phyloP scores from a whole-genome alignment of 2,113 vertebrate genomes.

The Psittacula cyanocephala region DNA sequence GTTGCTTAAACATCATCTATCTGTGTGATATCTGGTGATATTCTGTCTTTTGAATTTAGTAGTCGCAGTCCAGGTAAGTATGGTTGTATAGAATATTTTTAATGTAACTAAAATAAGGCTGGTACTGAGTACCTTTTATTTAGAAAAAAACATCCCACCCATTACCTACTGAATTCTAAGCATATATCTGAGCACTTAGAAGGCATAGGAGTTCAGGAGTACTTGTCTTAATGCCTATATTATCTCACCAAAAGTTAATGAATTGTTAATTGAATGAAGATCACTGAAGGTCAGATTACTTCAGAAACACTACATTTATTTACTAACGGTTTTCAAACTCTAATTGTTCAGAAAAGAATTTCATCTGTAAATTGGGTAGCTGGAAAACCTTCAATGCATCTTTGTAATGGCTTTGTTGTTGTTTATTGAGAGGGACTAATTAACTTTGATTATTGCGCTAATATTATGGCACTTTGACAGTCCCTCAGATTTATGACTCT shows the following conservation, averaged over 20 bases:
- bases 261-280: slow-evolving; percentile 11
- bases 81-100: neutral
- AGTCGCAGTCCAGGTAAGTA: neutral
- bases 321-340: slow-evolving; percentile 38
- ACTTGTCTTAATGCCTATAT: neutral
- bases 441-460: slow-evolving; percentile 99
- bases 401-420: slow-evolving; percentile 84
- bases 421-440: slow-evolving; percentile 89
- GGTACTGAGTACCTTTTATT: neutral
- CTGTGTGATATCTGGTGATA: neutral
- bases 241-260: slow-evolving; percentile 34
- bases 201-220: neutral
- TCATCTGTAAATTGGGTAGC: slow-evolving; percentile 58
- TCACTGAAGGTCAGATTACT: slow-evolving; percentile 27
- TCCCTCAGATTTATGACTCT: slow-evolving; percentile 96
- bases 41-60: neutral
- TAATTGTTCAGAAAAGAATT: slow-evolving; percentile 59
- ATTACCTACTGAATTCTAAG: neutral
- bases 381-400: slow-evolving; percentile 70
- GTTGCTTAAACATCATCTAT: neutral
- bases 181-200: neutral
- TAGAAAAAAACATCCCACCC: neutral
- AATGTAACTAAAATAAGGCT: neutral
- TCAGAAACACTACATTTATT: slow-evolving; percentile 2
- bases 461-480: slow-evolving; percentile 96